A percentile compares a stretch with the other conserved stretches of the same genome.
Evolutionary conservation across 2,113 vertebrate species (phyloP).

Genomic region (Astur gentilis): DNA sequence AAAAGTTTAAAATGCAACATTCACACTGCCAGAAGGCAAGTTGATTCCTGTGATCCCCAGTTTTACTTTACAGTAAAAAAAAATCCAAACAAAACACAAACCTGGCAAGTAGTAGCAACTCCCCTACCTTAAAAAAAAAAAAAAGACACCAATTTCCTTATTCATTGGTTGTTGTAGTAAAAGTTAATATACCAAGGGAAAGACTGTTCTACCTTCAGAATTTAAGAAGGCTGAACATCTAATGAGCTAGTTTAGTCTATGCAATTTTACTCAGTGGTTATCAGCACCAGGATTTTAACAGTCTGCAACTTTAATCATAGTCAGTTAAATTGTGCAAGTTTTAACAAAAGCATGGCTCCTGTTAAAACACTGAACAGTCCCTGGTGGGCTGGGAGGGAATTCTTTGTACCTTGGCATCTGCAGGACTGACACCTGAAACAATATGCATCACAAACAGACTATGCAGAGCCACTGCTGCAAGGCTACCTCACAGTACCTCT

Average conservation of each 20-base stretch:
- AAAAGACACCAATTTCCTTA: not conserved
- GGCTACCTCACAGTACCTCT: not conserved
- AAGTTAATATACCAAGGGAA: not conserved
- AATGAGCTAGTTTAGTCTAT: not conserved
- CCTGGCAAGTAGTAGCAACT: slow-evolving; percentile 18
- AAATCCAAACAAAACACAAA: not conserved
- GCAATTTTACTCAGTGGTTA: not conserved
- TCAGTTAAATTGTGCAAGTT: not conserved
- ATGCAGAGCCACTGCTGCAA: not conserved
- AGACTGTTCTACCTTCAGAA: not conserved
- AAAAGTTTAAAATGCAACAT: not conserved
- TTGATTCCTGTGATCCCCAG: not conserved
- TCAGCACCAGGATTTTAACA: slow-evolving; percentile 41
- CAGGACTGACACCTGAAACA: not conserved
- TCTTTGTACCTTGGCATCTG: not conserved
- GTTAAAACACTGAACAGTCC: not conserved
- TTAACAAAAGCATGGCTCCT: not conserved
- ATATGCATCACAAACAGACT: not conserved
- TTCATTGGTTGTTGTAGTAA: not conserved
- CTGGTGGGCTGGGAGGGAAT: not conserved
- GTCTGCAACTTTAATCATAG: not conserved
- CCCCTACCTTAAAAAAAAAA: not conserved
- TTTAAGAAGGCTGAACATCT: not conserved
- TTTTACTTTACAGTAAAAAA: not conserved
- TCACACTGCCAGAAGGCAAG: not conserved